Evolutionary conservation across 2,113 vertebrate species (phyloP).

Genomic region (Dicaeum eximium): DNA sequence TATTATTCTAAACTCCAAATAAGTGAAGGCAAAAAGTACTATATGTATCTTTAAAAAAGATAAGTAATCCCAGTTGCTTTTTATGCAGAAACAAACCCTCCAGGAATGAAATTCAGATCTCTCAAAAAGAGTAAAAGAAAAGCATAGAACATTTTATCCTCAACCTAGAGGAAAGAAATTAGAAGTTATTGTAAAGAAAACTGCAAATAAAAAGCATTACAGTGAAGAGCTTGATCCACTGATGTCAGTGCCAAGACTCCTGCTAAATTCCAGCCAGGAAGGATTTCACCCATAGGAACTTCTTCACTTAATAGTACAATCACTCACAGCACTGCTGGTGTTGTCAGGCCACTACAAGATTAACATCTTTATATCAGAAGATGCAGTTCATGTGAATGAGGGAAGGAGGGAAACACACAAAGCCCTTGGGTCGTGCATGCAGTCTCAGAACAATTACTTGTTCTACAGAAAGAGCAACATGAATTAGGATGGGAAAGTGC

Average conservation of each 20-base stretch:
- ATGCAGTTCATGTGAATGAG: background rate
- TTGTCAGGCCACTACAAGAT: background rate
- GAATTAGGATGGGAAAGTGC: background rate
- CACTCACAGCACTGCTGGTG: background rate
- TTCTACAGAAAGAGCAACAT: background rate
- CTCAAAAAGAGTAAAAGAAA: background rate
- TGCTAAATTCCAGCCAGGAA: background rate
- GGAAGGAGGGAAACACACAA: background rate
- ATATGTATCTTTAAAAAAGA: background rate
- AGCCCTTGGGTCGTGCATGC: background rate
- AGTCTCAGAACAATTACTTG: conserved; percentile 20
- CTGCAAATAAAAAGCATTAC: background rate
- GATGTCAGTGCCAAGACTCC: background rate
- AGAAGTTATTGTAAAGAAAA: background rate
- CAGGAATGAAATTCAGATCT: background rate
- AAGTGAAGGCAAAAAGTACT: background rate
- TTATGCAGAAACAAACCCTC: background rate
- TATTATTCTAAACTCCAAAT: background rate
- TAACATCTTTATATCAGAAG: conserved; percentile 21
- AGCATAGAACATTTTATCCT: background rate
- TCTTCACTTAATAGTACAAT: background rate
- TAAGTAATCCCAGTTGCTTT: background rate
- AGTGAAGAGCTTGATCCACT: background rate
- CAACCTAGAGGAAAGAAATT: background rate
- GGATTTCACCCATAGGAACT: background rate